Base-by-base conservation (phyloP, 2,113 vertebrate genomes). In the Catharus bicknelli region DNA sequence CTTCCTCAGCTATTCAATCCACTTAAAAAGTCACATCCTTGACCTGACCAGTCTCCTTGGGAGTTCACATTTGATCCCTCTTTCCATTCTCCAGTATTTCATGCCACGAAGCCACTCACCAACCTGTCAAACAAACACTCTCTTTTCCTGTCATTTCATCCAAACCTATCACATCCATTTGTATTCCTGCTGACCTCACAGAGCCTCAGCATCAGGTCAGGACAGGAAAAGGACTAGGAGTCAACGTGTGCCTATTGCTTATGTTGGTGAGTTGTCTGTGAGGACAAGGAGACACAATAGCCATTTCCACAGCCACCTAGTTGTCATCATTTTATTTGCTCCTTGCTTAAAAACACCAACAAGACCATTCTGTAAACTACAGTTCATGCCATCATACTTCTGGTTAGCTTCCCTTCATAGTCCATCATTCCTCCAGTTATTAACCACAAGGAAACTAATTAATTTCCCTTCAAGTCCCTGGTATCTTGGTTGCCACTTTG, bases 11-110 rank as follows among this genome's bases (percentile, higher is more conserved):
- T 68, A 74, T n/a, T 94, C 72, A 95, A 95, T 93, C 55, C 47
- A 88, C 83, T 91, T 94, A 86, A 94, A 70, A 94, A 86, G 76
- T 84, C 66, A 64, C 2, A 50, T 83, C 82, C 90, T 92, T 94
- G 89, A 92, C 90, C 80, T 67, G 26, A 85, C 5, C 27, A 74
- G 68, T 74, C 89, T 88, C 87, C 51, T 58, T 50, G 73, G 83
- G 92, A 90, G 38, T 76, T 96, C 63, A 84, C 48, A 90, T 86
- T 76, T 73, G 82, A 92, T 63, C 50, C n/a, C 36, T 73, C 84
- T 92, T 94, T 84, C 69, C 29, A 80, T 86, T 22, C 63, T 68
- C 38, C 54, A 87, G 69, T 83, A 90, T 95, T 94, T 94, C 68
- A 93, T 0, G 1, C 40, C 45, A 63, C 48, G 47, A 93, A 92